Evolutionary conservation across 2,888 invertebrate species (phyloP).

Genomic region (Drosophila buzzatii): DNA sequence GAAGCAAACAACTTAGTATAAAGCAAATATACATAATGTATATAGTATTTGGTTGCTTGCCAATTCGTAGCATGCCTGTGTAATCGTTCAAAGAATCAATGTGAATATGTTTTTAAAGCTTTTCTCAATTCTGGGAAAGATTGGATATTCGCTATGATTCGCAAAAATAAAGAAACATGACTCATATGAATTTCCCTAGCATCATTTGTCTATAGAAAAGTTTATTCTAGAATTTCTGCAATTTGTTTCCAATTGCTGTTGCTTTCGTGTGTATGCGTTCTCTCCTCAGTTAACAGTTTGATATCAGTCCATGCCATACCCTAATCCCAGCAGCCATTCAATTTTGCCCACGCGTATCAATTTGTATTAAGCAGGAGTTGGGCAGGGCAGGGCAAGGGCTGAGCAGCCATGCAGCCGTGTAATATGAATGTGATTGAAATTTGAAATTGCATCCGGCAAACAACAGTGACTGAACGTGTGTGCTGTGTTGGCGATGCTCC

Average conservation of each 20-base stretch:
- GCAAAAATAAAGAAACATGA: slow-evolving; percentile 18
- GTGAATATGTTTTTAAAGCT: background rate
- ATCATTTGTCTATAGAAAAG: background rate
- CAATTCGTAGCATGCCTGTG: slow-evolving; percentile 2
- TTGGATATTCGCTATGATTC: background rate
- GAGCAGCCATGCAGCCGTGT: slow-evolving; percentile 65
- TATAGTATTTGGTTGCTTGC: slow-evolving; percentile 1
- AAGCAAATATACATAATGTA: background rate
- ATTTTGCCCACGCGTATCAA: slow-evolving; percentile 50
- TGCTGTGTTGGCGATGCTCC: slow-evolving; percentile 7
- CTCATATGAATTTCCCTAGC: slow-evolving; percentile 12
- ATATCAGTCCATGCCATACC: slow-evolving; percentile 7
- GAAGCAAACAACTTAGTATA: background rate
- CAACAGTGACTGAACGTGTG: slow-evolving; percentile 35
- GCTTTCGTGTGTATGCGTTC: background rate
- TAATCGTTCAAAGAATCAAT: background rate
- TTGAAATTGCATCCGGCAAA: slow-evolving; percentile 78
- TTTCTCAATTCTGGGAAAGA: slow-evolving; percentile 25
- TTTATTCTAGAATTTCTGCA: background rate
- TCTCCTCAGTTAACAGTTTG: slow-evolving; percentile 2
- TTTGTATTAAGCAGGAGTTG: slow-evolving; percentile 49
- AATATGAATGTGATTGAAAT: slow-evolving; percentile 79
- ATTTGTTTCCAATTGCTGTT: slow-evolving; percentile 18
- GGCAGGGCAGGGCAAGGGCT: slow-evolving; percentile 5
- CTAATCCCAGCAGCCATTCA: slow-evolving; percentile 39